phyloP scores from a whole-genome alignment of 2,113 vertebrate genomes.

The Bos indicus region DNA sequence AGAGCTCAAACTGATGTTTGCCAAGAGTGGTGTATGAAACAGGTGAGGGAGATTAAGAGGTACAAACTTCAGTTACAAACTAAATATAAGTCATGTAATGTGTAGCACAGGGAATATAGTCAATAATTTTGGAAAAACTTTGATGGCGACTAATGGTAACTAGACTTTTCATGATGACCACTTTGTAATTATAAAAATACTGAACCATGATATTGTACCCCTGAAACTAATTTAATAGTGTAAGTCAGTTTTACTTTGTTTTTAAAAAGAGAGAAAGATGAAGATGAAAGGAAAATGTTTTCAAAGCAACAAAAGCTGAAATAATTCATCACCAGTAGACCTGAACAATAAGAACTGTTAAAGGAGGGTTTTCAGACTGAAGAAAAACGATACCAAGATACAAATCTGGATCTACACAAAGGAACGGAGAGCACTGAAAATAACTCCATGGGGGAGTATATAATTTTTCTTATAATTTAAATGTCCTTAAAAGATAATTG shows the following conservation, averaged over 20 bases:
- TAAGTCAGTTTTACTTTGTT: background rate
- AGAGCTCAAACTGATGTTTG: background rate
- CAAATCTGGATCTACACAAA: background rate
- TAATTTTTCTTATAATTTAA: background rate
- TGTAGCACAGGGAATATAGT: background rate
- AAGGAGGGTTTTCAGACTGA: background rate
- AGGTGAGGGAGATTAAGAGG: background rate
- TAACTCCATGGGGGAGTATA: background rate
- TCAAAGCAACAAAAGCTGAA: background rate
- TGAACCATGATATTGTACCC: background rate
- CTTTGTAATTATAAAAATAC: background rate
- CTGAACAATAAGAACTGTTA: background rate
- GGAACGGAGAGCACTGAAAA: background rate
- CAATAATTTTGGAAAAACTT: background rate
- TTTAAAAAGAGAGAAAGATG: background rate
- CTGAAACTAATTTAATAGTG: background rate
- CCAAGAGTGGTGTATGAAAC: background rate
- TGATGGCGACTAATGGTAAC: background rate
- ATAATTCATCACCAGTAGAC: background rate
- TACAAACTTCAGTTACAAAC: background rate
- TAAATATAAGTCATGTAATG: background rate
- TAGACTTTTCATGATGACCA: background rate
- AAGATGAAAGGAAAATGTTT: background rate
- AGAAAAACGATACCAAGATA: background rate
- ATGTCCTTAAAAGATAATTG: background rate